Evolutionary conservation across 2,888 invertebrate genomes (phyloP), one percentile per base, ranked within the genome.

Genomic region (Stenoptilia bipunctidactyla): DNA sequence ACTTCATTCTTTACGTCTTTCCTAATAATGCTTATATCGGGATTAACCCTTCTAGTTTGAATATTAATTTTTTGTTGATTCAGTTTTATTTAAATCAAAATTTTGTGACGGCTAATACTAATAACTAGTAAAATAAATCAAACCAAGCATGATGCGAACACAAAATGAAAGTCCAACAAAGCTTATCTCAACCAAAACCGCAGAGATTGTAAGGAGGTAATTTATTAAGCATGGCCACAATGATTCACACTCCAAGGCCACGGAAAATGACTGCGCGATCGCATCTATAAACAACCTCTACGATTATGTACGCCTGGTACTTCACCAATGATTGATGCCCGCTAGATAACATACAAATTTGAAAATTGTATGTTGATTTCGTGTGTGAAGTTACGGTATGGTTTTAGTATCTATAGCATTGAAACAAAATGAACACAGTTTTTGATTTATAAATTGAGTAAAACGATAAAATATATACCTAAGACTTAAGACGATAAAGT

Each of bases 291-390:
- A 37, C 30, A 37, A 37, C 9, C 37, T 37, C 27, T 27, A 46
- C 30, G 44, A 27, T 48, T 53, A 54, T 61, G 52, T 30, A 27
- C 40, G 56, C 60, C 59, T 58, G 42, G 63, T 63, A 60, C 55
- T 51, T 49, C 40, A 44, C 47, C 4, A 12, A 49, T 59, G 63
- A 61, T 61, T 55, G 58, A 61, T 61, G 56, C 46, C 41, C 45
- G 40, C 44, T 15, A 52, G 51, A 53, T 53, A 55, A 49, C 42
- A 44, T 50, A 43, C 43, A 47, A 47, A 50, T 43, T 46, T 46
- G 37, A 46, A 40, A 41, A 46, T 47, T 51, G 47, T 47, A 46
- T 49, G 48, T n/a, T 30, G 30, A 30, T 30, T 30, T 30, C 20
- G 30, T 30, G 30, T 9, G 30, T 6, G 30, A 30, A n/a, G 9